Evolutionary conservation across 2,888 invertebrate genomes (phyloP), one percentile per base, ranked within the genome.

Genomic region (Dioctria rufipes): DNA sequence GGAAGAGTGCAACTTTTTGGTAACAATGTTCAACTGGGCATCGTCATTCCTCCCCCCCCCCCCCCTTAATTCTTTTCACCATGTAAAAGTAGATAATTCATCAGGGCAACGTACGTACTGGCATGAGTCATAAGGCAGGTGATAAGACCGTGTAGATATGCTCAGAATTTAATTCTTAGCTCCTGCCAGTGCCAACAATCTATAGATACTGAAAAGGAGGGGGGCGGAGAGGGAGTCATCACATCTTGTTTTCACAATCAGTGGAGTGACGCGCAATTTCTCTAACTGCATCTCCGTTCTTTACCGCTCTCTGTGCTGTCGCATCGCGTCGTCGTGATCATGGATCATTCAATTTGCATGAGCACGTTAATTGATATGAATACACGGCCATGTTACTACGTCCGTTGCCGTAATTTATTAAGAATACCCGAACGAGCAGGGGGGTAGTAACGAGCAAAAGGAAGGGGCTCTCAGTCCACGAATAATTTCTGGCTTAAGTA

Each of bases 261-360:
- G 54, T 54, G n/a, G 54, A 54, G 11, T 54, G 54, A 54, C 54
- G 54, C 54, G 54, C 54, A 54, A 54, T 54, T 54, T 54, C 54
- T n/a, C 4, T 46, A 54, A n/a, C 25, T 25, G 25, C 11, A 6
- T 54, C 54, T 54, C 11, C 54, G 54, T 54, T 54, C 54, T 54
- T n/a, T 54, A 60, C 73, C 73, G 25, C 46, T 39, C 66, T 54
- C 66, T 42, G 4, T 9, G 25, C 25, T 25, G 25, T 25, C 25
- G 25, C 25, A 25, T 25, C 25, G 25, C 25, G 25, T 25, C 25
- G 25, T 25, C 25, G 25, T 25, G 40, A 54, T 66, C 67, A 37
- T 67, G 58, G 66, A 78, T 78, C 78, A 54, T 67, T 78, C 78
- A 78, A 78, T 78, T 78, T 78, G 78, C 78, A 78, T 78, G 78